phyloP scores from a whole-genome alignment of 2,113 vertebrate species.

The Peromyscus californicus region DNA sequence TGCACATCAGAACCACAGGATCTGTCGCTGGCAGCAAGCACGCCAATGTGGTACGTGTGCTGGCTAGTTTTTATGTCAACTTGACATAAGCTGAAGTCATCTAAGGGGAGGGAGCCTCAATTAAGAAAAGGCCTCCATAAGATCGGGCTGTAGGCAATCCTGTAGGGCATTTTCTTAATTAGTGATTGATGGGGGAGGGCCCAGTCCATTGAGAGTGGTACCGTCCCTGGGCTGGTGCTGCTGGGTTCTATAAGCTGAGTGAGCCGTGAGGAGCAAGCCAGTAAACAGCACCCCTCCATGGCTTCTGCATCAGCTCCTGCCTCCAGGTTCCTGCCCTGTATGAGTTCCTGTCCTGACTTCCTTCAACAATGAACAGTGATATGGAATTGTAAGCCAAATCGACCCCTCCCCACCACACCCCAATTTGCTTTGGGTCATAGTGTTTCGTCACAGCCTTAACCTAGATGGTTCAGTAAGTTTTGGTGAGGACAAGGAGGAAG shows the following conservation, averaged over 20 bases:
- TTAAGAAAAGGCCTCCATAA: neutral
- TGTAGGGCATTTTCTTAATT: neutral
- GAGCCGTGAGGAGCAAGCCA: neutral
- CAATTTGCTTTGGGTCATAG: neutral
- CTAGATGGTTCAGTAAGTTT: neutral
- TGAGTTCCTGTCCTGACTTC: neutral
- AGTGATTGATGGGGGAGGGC: neutral
- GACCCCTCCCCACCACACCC: no score
- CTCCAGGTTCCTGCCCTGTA: neutral
- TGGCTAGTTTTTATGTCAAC: neutral
- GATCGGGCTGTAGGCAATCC: neutral
- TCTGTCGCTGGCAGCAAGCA: neutral
- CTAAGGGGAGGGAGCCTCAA: neutral
- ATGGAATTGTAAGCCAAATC: neutral
- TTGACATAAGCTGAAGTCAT: neutral
- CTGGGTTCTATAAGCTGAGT: neutral
- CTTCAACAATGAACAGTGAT: neutral
- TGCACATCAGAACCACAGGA: neutral
- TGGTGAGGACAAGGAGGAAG: neutral
- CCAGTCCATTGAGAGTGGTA: no score
- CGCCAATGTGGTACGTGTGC: no score
- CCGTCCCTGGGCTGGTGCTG: neutral
- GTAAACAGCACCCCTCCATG: neutral
- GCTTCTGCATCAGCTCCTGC: neutral
- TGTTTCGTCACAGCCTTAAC: neutral